phyloP scores from a whole-genome alignment of 1,140 invertebrate species.

The Carposina sasakii region DNA sequence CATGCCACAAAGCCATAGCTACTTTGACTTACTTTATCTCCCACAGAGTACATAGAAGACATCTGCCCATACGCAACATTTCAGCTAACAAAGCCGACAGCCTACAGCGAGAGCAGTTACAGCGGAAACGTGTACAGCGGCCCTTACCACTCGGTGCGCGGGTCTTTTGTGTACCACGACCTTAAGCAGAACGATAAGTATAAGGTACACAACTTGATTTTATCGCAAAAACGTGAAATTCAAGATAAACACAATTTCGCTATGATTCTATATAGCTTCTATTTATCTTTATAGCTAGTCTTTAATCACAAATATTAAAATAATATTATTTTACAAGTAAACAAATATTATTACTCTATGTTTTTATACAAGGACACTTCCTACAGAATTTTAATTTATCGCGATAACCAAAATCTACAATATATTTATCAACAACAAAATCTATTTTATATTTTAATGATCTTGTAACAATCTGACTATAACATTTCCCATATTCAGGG shows the following conservation, averaged over 20 bases:
- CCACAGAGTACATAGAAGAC: conserved; percentile 89
- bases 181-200: conserved; percentile 78
- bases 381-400: too few relatives aligned
- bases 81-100: conserved; percentile 87
- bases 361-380: too few relatives aligned
- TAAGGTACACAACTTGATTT: conserved; percentile 67
- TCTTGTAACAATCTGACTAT: not conserved
- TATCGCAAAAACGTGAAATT: too few relatives aligned
- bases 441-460: not conserved
- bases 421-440: not conserved
- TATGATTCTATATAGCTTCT: too few relatives aligned
- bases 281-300: too few relatives aligned
- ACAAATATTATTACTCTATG: too few relatives aligned
- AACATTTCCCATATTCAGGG: conserved; percentile 67
- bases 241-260: too few relatives aligned
- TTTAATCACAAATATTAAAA: conserved; percentile 9
- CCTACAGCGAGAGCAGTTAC: conserved; percentile 90
- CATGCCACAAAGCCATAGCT: too few relatives aligned
- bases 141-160: conserved; percentile 87
- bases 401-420: too few relatives aligned
- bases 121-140: conserved; percentile 90
- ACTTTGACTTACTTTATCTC: not conserved
- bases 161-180: conserved; percentile 93
- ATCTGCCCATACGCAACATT: conserved; percentile 94
- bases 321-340: conserved; percentile 59